Evolutionary conservation across 2,888 invertebrate species (phyloP), one percentile per base, ranked within the genome.

Genomic region (Mythimna lalbum): DNA sequence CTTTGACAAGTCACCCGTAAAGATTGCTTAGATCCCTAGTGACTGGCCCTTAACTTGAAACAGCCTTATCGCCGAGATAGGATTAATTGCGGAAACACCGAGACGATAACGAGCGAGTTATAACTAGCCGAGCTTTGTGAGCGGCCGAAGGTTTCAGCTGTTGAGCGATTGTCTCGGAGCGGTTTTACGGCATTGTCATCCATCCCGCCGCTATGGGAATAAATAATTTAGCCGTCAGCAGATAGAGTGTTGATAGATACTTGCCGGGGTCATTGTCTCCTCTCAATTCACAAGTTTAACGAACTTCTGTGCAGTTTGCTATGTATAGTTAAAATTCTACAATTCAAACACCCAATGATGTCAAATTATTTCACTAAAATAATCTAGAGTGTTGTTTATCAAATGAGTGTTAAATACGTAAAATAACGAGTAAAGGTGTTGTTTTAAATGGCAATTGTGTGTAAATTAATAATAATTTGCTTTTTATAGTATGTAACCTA

Each of bases 1-100:
- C 95, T 96, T 96, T 96, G 95, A 95, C 95, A 94, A 95, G 94
- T 95, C 94, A 95, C 92, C 94, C 95, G 95, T 95, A 93, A 95
- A 95, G 95, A 95, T 96, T 95, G 95, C 95, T 95, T 95, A 94
- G 95, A 95, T 95, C 95, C 94, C 94, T 84, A 90, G 92, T 87
- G 92, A 91, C 93, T 93, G 93, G 93, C 92, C 94, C 94, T 94
- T 93, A 93, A 94, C 92, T 95, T 91, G 94, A 94, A 94, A 93
- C 94, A 93, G 93, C 93, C 93, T 94, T 95, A 95, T 96, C 95
- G 89, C 86, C 81, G 86, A 92, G 93, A 93, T 93, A 91, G 93
- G 93, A 95, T 95, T 95, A 95, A 96, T 96, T 95, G 95, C 93
- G 94, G 95, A 95, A 95, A 95, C 93, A 91, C 93, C 92, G 91